A percentile compares a stretch with the other conserved stretches of the same genome.
phyloP scores from a whole-genome alignment of 1,140 invertebrate genomes.

The Chrysomallon squamiferum region DNA sequence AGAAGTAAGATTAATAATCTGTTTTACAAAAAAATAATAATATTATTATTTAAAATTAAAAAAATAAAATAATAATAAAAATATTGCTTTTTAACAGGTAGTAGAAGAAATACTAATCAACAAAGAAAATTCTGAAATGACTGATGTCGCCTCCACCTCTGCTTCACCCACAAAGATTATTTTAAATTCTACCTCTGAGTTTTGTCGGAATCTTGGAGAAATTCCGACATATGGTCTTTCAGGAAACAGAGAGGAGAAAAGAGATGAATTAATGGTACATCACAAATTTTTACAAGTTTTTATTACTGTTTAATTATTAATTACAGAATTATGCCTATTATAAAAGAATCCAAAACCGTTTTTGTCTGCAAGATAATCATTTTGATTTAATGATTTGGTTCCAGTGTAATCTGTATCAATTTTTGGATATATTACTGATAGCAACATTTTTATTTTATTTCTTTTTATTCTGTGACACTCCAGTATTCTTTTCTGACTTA shows the following conservation, averaged over 20 bases:
- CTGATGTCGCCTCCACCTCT: no score
- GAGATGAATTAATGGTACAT: conserved; percentile 81
- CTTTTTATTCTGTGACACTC: no score
- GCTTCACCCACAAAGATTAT: conserved; percentile 79
- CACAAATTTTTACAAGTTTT: neutral
- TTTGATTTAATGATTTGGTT: no score
- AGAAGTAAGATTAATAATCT: no score
- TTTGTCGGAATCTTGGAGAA: conserved; percentile 94
- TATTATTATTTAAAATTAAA: no score
- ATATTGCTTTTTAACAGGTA: neutral
- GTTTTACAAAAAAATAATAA: no score
- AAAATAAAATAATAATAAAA: no score
- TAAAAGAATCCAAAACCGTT: neutral
- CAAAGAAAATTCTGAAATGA: neutral
- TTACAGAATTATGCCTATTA: neutral
- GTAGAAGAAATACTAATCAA: neutral
- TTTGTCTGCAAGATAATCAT: neutral
- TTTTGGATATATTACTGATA: no score
- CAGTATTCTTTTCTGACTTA: no score
- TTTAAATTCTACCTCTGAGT: conserved; percentile 94
- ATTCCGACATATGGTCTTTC: conserved; percentile 78
- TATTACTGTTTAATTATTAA: neutral
- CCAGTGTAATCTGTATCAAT: no score
- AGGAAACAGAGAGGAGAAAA: conserved; percentile 82
- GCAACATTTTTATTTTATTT: no score